Evolutionary conservation across 2,113 vertebrate species (phyloP).

Genomic region (Ammodytes dubius): DNA sequence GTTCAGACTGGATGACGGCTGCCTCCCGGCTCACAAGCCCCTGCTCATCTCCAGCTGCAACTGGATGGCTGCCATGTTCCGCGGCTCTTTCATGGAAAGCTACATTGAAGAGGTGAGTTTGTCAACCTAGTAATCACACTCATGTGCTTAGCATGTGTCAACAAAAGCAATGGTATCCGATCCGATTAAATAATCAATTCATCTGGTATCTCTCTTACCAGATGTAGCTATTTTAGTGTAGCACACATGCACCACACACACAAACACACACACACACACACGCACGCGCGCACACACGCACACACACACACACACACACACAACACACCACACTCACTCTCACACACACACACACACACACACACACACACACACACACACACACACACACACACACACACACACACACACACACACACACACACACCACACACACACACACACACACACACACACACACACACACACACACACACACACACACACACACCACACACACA

Average conservation of each 20-base stretch:
- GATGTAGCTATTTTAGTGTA: no score
- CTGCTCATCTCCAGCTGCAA: conserved; percentile 93
- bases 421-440: no score
- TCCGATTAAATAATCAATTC: conserved; percentile 4
- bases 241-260: no score
- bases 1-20: conserved; percentile 89
- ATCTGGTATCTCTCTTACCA: neutral
- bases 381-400: neutral
- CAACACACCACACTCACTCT: no score
- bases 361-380: neutral
- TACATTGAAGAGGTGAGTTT: conserved; percentile 87
- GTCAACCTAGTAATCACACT: neutral
- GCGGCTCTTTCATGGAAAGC: conserved; percentile 92
- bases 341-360: neutral
- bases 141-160: neutral
- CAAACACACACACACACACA: no score
- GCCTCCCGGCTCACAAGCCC: conserved; percentile 90
- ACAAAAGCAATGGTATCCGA: neutral
- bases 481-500: neutral
- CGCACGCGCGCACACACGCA: neutral
- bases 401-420: neutral
- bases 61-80: conserved; percentile 96
- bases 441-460: no score
- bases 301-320: neutral
- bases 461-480: neutral